These are phyloP conservation scores for Todus mexicanus DNA, from an alignment of 2,797 vertebrate species.

Conservation along the genomic window DNA sequence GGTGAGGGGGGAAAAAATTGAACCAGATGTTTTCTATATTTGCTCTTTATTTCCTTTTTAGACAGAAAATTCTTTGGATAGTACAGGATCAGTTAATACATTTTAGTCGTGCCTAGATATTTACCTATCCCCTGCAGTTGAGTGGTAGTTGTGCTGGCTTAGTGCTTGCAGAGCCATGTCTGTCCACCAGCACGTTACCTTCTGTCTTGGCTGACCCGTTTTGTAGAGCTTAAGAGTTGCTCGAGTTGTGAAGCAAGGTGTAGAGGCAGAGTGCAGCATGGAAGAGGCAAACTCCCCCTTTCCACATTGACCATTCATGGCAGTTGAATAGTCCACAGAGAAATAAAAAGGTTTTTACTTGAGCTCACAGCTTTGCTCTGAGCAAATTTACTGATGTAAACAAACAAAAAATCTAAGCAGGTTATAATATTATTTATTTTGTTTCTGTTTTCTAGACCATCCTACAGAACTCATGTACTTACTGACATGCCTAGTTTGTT, in stretches of 20 bases:
- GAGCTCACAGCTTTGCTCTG: background rate
- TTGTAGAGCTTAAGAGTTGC: background rate
- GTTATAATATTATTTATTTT: background rate
- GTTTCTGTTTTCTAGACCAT: background rate
- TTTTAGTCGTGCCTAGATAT: background rate
- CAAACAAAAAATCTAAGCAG: background rate
- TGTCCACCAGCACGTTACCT: background rate
- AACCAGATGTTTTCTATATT: background rate
- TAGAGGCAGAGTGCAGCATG: background rate
- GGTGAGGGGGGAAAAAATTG: background rate
- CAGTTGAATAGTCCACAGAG: background rate
- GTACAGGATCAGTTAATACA: background rate
- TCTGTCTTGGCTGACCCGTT: background rate
- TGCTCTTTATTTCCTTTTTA: background rate
- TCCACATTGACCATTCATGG: fast-evolving
- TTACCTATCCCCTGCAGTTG: background rate
- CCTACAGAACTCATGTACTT: background rate
- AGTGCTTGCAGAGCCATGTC: background rate
- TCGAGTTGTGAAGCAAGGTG: background rate
- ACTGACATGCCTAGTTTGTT: background rate
- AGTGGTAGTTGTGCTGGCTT: fast-evolving
- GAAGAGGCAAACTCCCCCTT: background rate
- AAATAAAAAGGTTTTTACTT: background rate
- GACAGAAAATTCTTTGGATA: background rate
- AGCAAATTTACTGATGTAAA: background rate